Base-by-base conservation (phyloP, 2,888 invertebrate species). In the Coelinius sp. region DNA sequence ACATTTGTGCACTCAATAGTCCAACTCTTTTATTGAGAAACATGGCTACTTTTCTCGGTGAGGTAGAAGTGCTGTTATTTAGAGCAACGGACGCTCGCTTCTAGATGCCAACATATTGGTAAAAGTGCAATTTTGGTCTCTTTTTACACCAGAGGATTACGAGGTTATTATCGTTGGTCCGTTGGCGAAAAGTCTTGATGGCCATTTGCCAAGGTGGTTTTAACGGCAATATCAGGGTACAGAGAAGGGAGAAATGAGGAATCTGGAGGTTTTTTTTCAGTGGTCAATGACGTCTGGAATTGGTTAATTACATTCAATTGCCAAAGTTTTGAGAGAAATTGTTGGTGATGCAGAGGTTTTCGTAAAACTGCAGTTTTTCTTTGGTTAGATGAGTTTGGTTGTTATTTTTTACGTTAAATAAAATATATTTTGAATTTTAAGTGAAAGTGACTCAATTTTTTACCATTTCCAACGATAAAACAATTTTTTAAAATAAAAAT, bases 231-330 rank as follows among this genome's bases (percentile, higher is more conserved):
- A 62, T 27, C 31, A 25, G 7, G 25, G 24, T 25, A 41, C 41
- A 1, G 8, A 12, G 14, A 35, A 38, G 10, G 14, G 17, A 59
- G 5, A 35, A 35, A 59, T 10, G 20, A 35, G 35, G 20, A 20
- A 31, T 5, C 10, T 12, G 12, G n/a, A 12, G 14, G n/a, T 25
- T 20, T 41, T 31, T 53, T 25, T 3, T 38, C 38, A 56, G 20
- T 72, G 77, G 76, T 76, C 80, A 78, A 76, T 79, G 79, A 75
- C 76, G 74, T 70, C 67, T 65, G 73, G 75, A 76, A 83, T 85
- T 82, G 80, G 83, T 84, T 84, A 84, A 86, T 87, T 84, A 85
- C 83, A 86, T 86, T 86, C 86, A 85, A 86, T 86, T 84, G 85
- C 82, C 81, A 84, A 87, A 87, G 85, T 87, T 87, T 73, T 72